These are phyloP conservation scores for Cheilosia pagana DNA, from an alignment of 2,888 invertebrate species.

Conservation along the genomic window DNA sequence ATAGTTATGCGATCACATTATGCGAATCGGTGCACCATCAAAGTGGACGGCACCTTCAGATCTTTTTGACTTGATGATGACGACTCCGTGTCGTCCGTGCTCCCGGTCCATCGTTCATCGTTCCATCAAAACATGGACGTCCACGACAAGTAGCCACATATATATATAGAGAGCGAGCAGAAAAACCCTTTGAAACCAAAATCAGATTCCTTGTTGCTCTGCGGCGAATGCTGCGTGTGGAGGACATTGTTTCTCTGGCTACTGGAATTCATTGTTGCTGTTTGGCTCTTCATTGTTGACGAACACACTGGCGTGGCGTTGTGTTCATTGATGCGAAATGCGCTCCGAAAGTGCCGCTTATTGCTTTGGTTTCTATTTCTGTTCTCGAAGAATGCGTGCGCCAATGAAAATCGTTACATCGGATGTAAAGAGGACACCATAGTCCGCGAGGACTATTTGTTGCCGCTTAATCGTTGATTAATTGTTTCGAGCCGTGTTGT, in stretches of 20 bases:
- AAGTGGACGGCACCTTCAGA: slow-evolving; percentile 77
- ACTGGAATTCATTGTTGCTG: slow-evolving; percentile 74
- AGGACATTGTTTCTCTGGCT: slow-evolving; percentile 73
- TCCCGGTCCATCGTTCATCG: slow-evolving; percentile 49
- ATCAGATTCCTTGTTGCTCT: slow-evolving; percentile 68
- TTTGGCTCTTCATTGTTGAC: slow-evolving; percentile 49
- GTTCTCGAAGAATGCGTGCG: slow-evolving; percentile 68
- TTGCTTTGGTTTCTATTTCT: slow-evolving; percentile 70
- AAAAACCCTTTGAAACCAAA: slow-evolving; percentile 76
- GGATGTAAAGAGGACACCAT: slow-evolving; percentile 50
- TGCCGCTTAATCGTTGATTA: slow-evolving; percentile 71
- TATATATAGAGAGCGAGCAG: not conserved
- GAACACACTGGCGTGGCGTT: not conserved
- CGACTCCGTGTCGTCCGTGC: slow-evolving; percentile 73
- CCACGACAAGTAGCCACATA: not conserved
- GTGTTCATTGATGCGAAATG: slow-evolving; percentile 70
- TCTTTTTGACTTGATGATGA: slow-evolving; percentile 77
- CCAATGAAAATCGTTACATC: slow-evolving; percentile 67
- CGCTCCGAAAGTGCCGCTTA: slow-evolving; percentile 66
- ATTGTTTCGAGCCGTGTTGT: slow-evolving; percentile 49
- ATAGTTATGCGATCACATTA: slow-evolving; percentile 75
- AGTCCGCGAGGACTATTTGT: slow-evolving; percentile 55
- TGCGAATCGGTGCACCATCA: slow-evolving; percentile 76
- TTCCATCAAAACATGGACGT: slow-evolving; percentile 50
- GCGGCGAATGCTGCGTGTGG: slow-evolving; percentile 66